These are phyloP conservation scores for Pedicia rivosa DNA, from an alignment of 2,888 invertebrate species.

Conservation along the genomic window DNA sequence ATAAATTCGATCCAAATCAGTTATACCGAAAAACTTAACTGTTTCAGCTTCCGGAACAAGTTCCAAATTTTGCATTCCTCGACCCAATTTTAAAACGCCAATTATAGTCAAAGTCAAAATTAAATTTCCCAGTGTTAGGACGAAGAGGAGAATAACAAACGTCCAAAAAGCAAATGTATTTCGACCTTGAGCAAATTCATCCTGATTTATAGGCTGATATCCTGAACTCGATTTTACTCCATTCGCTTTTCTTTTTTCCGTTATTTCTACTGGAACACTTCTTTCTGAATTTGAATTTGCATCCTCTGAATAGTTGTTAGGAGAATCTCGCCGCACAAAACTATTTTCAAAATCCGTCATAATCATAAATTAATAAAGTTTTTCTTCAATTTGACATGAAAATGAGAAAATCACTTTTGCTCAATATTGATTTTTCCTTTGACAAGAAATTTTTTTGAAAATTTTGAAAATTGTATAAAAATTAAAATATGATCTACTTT, in stretches of 20 bases:
- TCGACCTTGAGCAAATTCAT: slow-evolving; percentile 17
- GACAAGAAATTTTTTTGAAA: too few species aligned
- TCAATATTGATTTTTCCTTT: too few species aligned
- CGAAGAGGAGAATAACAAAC: slow-evolving; percentile 47
- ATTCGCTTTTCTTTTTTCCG: slow-evolving; percentile 5
- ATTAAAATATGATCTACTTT: too few species aligned
- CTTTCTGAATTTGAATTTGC: slow-evolving; percentile 23
- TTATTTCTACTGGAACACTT: slow-evolving; percentile 14
- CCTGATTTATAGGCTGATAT: slow-evolving; percentile 1
- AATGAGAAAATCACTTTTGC: too few species aligned
- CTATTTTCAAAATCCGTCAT: slow-evolving; percentile 27
- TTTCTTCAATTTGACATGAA: too few species aligned
- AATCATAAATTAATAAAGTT: not conserved
- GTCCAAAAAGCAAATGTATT: slow-evolving; percentile 62
- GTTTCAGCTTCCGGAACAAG: slow-evolving; percentile 55
- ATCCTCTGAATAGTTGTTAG: slow-evolving; percentile 25
- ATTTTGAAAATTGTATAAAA: too few species aligned
- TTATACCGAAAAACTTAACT: slow-evolving; percentile 61
- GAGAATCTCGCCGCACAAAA: slow-evolving; percentile 26
- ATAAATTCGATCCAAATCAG: slow-evolving; percentile 62
- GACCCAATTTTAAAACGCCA: slow-evolving; percentile 61
- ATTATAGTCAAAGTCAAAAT: slow-evolving; percentile 65
- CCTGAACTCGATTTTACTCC: not conserved
- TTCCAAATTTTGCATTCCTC: slow-evolving; percentile 75
- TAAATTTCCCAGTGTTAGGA: slow-evolving; percentile 64